A percentile compares a stretch with the other conserved stretches of the same genome.
Conservation (phyloP, 1,140 invertebrate species). For the Microplitis demolitor region DNA sequence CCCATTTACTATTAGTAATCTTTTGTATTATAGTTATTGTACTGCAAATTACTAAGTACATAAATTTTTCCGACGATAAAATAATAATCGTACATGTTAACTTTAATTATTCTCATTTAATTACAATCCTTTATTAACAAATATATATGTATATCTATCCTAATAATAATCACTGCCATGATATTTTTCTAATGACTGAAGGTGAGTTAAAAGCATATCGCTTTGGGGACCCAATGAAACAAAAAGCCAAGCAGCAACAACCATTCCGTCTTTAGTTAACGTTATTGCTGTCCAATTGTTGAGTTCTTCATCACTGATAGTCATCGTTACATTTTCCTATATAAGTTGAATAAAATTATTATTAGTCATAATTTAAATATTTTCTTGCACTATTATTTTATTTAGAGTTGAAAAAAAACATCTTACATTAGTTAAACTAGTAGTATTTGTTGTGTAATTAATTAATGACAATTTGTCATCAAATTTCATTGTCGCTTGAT, state of each 20-base stretch:
- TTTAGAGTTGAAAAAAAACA: not conserved
- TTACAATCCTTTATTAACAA: not conserved
- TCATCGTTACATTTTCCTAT: constrained; percentile 30
- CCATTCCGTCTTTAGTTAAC: constrained; percentile 48
- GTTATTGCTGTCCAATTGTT: constrained; percentile 48
- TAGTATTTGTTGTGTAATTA: constrained; percentile 41
- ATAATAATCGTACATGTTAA: constrained; percentile 60
- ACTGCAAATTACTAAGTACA: constrained; percentile 53
- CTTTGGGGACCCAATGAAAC: constrained; percentile 46
- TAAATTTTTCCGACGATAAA: constrained; percentile 57
- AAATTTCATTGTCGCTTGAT: constrained; percentile 42
- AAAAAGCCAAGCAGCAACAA: constrained; percentile 53
- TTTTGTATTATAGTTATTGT: constrained; percentile 59
- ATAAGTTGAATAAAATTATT: not conserved
- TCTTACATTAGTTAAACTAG: constrained; percentile 40
- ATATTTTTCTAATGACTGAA: constrained; percentile 48
- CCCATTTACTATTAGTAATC: constrained; percentile 45
- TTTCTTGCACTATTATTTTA: not conserved
- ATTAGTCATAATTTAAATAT: too few relatives aligned
- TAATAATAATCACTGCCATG: constrained; percentile 25
- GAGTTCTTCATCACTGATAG: constrained; percentile 37
- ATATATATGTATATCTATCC: not conserved
- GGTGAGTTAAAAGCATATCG: constrained; percentile 47
- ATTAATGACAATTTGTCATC: constrained; percentile 47
- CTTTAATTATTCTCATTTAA: constrained; percentile 35